Conservation (phyloP, 2,113 vertebrate species). For the Agapornis roseicollis region DNA sequence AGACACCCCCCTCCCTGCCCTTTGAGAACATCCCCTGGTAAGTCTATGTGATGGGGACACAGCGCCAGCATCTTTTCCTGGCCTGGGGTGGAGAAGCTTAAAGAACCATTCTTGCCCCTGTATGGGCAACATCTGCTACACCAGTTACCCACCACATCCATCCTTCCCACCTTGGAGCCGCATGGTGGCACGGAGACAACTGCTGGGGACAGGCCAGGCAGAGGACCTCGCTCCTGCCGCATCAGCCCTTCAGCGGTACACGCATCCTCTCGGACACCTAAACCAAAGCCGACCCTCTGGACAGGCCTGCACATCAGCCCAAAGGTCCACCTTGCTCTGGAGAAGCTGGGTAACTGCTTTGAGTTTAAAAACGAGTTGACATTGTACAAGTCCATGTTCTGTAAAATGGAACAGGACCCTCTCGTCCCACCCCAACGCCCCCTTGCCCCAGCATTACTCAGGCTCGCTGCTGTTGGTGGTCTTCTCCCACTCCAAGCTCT, state of each 20-base stretch:
- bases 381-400: constrained; percentile 64
- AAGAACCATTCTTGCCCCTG: not conserved
- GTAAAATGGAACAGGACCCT: constrained; percentile 62
- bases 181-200: not conserved
- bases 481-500: constrained; percentile 96
- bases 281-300: not conserved
- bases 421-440: not conserved
- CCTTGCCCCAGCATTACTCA: constrained; percentile 73
- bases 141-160: not conserved
- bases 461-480: constrained; percentile 94
- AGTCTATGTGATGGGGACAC: not conserved
- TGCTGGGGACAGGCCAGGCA: not conserved
- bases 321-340: not conserved
- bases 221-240: not conserved
- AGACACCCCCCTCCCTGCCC: not conserved
- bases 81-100: not conserved
- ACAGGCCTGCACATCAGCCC: not conserved
- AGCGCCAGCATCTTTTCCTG: not conserved
- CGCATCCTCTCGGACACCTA: not conserved
- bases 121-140: not conserved
- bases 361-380: constrained; percentile 62
- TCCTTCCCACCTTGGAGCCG: not conserved
- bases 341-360: constrained; percentile 56
- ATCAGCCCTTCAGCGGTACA: rapidly evolving
- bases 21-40: not conserved